Evolutionary conservation across 1,140 invertebrate species (phyloP), one percentile per base, ranked within the genome.

Genomic region (Chironomus tepperi): DNA sequence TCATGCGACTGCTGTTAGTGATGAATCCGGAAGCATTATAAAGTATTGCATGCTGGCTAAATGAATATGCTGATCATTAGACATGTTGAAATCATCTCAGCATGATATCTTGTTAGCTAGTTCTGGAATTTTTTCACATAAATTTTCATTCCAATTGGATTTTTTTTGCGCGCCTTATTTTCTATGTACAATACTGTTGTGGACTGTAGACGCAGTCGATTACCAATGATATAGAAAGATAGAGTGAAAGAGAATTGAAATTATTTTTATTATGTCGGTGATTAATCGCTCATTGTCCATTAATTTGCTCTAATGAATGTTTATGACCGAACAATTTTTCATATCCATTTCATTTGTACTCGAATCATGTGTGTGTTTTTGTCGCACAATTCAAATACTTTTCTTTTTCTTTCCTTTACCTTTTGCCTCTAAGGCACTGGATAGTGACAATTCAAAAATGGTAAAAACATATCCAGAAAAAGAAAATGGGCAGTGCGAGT

Each of bases 291-390:
- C 18, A 19, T 70, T 70, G 65, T 70, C 16, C 65, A 70, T 70
- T 70, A 70, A 70, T 70, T 70, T 70, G 16, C 65, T 70, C 65
- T 70, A 70, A 70, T 70, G 65, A 70, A 70, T 70, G 65, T 70
- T 70, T 70, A 70, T 70, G 65, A 70, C 65, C 9, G 65, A 57
- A 18, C 19, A 70, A 70, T 70, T 70, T 70, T 70, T 70, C 65
- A 70, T 70, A 18, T 70, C 16, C 10, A 19, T 70, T 70, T 9
- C 16, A 57, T 70, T 70, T 21, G 9, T 19, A 19, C 24, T 34
- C 24, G 24, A 34, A 34, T 10, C 65, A 70, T 19, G 7, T 70
- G 7, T 70, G 65, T 18, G 65, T 70, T 18, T n/a, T 18, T 70
- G 10, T 18, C 16, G 18, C n/a, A n/a, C 47, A 57, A 34, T 57